phyloP scores from a whole-genome alignment of 2,888 invertebrate species.

The Leucania comma region DNA sequence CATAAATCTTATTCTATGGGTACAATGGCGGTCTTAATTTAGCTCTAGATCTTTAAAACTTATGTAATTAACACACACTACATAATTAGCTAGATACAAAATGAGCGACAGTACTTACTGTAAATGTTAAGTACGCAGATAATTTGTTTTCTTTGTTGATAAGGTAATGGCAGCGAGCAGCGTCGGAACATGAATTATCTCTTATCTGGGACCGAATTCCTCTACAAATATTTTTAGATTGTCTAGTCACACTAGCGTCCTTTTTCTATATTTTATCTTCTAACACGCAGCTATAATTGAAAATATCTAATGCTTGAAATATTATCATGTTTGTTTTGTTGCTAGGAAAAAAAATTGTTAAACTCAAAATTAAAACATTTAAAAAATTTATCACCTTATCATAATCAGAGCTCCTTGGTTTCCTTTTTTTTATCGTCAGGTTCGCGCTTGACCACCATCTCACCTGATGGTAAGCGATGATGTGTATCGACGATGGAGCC shows the following conservation, averaged over 20 bases:
- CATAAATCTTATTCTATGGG: no score
- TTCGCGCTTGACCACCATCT: no score
- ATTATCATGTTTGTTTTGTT: constrained; percentile 9
- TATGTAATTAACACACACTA: neutral
- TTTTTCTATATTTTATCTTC: constrained; percentile 31
- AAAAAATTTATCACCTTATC: neutral
- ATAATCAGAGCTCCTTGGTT: neutral
- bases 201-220: constrained; percentile 65
- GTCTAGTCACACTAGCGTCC: constrained; percentile 17
- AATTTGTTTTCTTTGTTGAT: constrained; percentile 64
- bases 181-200: constrained; percentile 63
- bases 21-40: no score
- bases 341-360: constrained; percentile 6
- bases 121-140: constrained; percentile 56
- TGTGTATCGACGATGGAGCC: no score
- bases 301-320: constrained; percentile 12
- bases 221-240: constrained; percentile 59
- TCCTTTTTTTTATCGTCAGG: no score
- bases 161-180: constrained; percentile 66
- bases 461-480: no score
- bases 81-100: neutral
- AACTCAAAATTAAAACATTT: neutral
- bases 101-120: constrained; percentile 11
- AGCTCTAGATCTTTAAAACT: neutral
- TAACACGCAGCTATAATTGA: constrained; percentile 12